Conservation (phyloP, 2,888 invertebrate species). For the Thymelicus lineola region DNA sequence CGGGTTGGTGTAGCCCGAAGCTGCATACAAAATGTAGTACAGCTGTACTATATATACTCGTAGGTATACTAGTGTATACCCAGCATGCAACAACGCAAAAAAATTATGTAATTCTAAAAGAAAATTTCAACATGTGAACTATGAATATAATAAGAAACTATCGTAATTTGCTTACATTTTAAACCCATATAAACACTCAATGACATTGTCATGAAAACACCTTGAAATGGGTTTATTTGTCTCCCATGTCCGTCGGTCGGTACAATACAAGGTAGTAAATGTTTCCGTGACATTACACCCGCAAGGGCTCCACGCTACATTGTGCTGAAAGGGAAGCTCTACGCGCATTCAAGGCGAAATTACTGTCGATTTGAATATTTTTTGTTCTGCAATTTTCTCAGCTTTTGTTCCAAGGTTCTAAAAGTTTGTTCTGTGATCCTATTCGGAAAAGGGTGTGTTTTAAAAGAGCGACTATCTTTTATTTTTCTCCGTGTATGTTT, state of each 20-base stretch:
- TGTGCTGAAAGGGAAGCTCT: not conserved
- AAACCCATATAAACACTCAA: not conserved
- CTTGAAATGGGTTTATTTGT: slow-evolving; percentile 27
- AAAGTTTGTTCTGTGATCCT: too few relatives aligned
- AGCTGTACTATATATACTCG: not conserved
- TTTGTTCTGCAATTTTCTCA: not conserved
- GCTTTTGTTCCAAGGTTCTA: too few relatives aligned
- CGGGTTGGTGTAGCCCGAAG: not conserved
- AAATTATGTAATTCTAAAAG: too few relatives aligned
- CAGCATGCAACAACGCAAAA: too few relatives aligned
- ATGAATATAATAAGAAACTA: too few relatives aligned
- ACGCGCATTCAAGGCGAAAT: not conserved
- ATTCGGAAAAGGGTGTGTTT: too few relatives aligned
- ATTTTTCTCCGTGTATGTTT: too few relatives aligned
- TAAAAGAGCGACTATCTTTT: too few relatives aligned
- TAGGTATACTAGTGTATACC: too few relatives aligned
- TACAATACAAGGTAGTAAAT: too few relatives aligned
- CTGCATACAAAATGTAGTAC: slow-evolving; percentile 1
- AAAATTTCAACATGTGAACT: too few relatives aligned
- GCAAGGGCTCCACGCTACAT: slow-evolving; percentile 7
- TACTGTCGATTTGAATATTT: not conserved
- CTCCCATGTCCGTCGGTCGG: slow-evolving; percentile 1
- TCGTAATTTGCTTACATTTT: too few relatives aligned
- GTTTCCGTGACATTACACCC: slow-evolving; percentile 23
- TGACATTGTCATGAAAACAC: slow-evolving; percentile 16